Evolutionary conservation across 2,113 vertebrate genomes (phyloP).

Genomic region (Dendrocopos noguchii): DNA sequence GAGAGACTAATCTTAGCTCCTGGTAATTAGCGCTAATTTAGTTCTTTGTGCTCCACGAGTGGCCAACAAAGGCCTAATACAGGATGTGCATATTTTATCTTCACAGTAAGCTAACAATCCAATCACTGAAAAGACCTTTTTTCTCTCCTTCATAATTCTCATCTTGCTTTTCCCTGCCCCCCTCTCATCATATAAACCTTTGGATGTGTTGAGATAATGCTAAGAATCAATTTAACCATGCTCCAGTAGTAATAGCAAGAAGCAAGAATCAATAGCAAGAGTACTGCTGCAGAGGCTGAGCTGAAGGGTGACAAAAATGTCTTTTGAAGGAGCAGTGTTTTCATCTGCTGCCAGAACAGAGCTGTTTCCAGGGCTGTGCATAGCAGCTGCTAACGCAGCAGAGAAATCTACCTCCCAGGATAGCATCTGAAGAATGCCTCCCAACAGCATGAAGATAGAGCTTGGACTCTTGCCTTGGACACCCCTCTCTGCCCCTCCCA

Average conservation of each 20-base stretch:
- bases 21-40: conserved; percentile 44
- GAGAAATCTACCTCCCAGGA: background rate
- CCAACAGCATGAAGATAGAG: background rate
- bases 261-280: background rate
- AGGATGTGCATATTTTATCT: conserved; percentile 44
- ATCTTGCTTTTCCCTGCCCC: background rate
- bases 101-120: conserved; percentile 8
- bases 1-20: conserved; percentile 28
- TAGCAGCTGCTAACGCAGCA: background rate
- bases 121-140: background rate
- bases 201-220: background rate
- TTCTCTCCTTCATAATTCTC: background rate
- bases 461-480: background rate
- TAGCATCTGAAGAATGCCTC: background rate
- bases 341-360: background rate
- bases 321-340: background rate
- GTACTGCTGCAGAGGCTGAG: background rate
- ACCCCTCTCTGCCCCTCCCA: background rate
- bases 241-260: accelerated
- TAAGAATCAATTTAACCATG: background rate
- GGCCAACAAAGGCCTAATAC: conserved; percentile 23
- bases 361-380: background rate
- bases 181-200: background rate
- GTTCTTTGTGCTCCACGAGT: conserved; percentile 15
- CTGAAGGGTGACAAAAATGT: background rate